phyloP scores from a whole-genome alignment of 2,113 vertebrate species.

The Andinoacara biseriatus region DNA sequence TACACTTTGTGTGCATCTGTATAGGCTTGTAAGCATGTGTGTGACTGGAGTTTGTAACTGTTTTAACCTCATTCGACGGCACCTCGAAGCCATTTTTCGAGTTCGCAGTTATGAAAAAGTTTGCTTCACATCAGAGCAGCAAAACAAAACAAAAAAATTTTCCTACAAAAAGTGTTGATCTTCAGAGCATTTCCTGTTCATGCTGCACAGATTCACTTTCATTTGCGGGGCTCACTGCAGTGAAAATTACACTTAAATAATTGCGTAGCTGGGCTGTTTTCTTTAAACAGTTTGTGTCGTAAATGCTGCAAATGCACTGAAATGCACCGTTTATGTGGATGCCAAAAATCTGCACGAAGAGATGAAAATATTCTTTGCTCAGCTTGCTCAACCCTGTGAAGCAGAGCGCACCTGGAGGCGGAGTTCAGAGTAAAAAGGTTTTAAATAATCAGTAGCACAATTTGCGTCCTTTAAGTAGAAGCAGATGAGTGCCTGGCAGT shows the following conservation, averaged over 20 bases:
- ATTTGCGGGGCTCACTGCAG: neutral
- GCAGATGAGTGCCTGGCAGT: too few relatives aligned
- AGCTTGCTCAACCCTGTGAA: neutral
- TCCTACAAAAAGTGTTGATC: too few relatives aligned
- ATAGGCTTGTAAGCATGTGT: conserved; percentile 21
- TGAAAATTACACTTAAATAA: too few relatives aligned
- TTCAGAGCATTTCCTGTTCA: too few relatives aligned
- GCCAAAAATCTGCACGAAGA: neutral
- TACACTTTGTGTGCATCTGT: conserved; percentile 54
- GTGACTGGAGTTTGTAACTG: neutral
- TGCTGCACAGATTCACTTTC: neutral
- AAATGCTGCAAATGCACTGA: too few relatives aligned
- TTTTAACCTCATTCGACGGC: neutral
- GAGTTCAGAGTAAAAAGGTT: too few relatives aligned
- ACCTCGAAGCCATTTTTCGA: accelerated
- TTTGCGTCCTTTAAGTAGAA: too few relatives aligned
- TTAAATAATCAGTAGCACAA: too few relatives aligned
- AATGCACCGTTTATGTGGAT: too few relatives aligned
- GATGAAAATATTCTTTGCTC: neutral
- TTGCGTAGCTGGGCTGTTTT: too few relatives aligned
- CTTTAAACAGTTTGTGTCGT: too few relatives aligned
- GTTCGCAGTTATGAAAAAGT: accelerated
- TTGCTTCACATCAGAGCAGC: neutral
- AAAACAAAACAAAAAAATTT: neutral
- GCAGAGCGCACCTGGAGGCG: neutral